Percentiles rank a stretch among this genome's conserved stretches.
phyloP scores from a whole-genome alignment of 2,113 vertebrate genomes.

The Myxocyprinus asiaticus region DNA sequence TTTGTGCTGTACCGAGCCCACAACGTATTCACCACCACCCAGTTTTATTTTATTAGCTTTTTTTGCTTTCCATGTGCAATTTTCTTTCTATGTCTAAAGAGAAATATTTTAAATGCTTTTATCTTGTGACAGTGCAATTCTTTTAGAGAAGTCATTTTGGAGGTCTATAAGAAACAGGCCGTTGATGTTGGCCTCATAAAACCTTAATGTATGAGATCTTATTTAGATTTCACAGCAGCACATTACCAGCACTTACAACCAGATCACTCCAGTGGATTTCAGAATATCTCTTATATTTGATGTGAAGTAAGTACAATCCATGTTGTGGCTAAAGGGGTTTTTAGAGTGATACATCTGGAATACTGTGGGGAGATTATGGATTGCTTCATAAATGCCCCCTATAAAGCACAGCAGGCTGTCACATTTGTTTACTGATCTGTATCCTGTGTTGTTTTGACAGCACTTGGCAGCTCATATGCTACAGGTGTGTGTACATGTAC shows the following conservation, averaged over 20 bases:
- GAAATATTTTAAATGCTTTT: slow-evolving; percentile 11
- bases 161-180: not conserved
- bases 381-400: not conserved
- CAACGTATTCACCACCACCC: too few relatives aligned
- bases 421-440: slow-evolving; percentile 7
- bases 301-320: not conserved
- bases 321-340: not conserved
- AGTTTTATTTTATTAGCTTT: slow-evolving; percentile 16
- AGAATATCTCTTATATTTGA: not conserved
- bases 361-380: not conserved
- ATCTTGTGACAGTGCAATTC: slow-evolving; percentile 16
- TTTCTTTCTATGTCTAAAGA: not conserved
- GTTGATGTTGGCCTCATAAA: not conserved
- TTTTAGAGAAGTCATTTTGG: not conserved
- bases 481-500: not conserved
- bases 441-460: slow-evolving; percentile 6
- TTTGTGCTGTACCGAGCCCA: too few relatives aligned
- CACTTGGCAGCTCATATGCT: not conserved
- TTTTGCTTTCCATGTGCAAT: not conserved
- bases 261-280: not conserved
- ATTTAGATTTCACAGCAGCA: slow-evolving; percentile 13
- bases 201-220: not conserved
- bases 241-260: not conserved
- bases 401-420: slow-evolving; percentile 8
- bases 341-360: not conserved